Percentiles rank a stretch among this genome's conserved stretches.
These are phyloP conservation scores for Sebastes itinus DNA, from an alignment of 2,797 vertebrate species.

Conservation along the genomic window DNA sequence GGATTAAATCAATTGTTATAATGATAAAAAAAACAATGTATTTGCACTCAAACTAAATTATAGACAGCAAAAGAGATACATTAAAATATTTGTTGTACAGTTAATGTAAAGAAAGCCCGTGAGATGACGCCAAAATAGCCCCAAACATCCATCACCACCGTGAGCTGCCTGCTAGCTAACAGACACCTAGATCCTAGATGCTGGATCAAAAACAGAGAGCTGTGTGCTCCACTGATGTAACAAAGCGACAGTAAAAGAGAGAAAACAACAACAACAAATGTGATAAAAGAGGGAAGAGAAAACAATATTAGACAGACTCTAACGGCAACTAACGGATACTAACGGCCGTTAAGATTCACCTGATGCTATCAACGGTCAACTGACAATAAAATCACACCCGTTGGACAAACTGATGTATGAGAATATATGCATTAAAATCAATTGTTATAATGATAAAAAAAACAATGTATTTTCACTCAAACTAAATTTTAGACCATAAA, in stretches of 20 bases:
- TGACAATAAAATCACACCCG: not conserved
- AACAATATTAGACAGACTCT: too few species aligned
- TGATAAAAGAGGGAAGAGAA: too few species aligned
- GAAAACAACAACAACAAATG: too few species aligned
- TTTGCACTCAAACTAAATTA: too few species aligned
- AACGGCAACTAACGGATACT: not conserved
- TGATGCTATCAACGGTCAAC: not conserved
- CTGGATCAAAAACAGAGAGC: too few species aligned
- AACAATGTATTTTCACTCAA: not conserved
- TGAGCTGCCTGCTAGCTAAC: constrained; percentile 12
- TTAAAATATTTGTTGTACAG: not conserved
- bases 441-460: not conserved
- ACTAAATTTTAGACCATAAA: too few species aligned
- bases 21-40: not conserved
- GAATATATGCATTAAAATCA: not conserved
- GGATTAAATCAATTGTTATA: not conserved
- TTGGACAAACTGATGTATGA: not conserved
- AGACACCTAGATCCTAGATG: too few species aligned
- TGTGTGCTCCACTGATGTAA: too few species aligned
- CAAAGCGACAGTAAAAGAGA: too few species aligned
- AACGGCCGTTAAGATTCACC: not conserved
- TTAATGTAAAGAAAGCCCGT: not conserved
- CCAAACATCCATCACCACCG: constrained; percentile 22
- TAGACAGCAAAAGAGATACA: too few species aligned
- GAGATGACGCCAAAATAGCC: constrained; percentile 4